Evolutionary conservation across 2,888 invertebrate genomes (phyloP), one percentile per base, ranked within the genome.

Genomic region (Hartigia nigra): DNA sequence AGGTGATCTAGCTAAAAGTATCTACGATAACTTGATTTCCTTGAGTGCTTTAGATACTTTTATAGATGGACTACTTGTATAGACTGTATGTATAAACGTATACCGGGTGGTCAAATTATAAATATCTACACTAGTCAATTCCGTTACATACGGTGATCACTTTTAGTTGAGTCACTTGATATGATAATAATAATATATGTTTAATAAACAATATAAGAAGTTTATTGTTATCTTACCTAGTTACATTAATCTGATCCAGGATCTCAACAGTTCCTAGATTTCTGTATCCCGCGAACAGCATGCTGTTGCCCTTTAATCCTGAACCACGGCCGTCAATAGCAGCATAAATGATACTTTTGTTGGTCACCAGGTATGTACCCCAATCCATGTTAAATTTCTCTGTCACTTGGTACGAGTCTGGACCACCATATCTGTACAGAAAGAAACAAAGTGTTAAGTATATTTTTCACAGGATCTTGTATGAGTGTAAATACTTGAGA

Each of bases 311-410:
- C 84, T 96, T 95, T 76, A 96, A 93, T 0, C 97, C 97, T 0
- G 97, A 96, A 12, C 99, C 99, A 78, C 98, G 93, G 0, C 96
- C 97, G 92, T 99, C 99, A 81, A 99, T 98, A 83, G 95, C 94
- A 0, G 96, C 98, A 84, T 98, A 96, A 80, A 98, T 96, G 83
- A 98, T 95, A 85, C 96, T 96, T 91, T 95, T 96, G 81, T 96
- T 95, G 31, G 96, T 95, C 31, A 96, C 95, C 75, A 99, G 93
- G 86, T 97, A 98, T 70, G 96, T 95, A 79, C 97, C 97, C 97
- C 98, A 98, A 90, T 96, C 96, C 32, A 98, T 89, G 82, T 93
- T 93, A 94, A 97, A 98, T 88, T 95, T 95, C 86, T 97, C 95
- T 0, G 95, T 95, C 12, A 98, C 98, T 87, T 96, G 94, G 87